These are phyloP conservation scores for Hippocampus comes DNA, from an alignment of 2,113 vertebrate species.

Conservation along the genomic window DNA sequence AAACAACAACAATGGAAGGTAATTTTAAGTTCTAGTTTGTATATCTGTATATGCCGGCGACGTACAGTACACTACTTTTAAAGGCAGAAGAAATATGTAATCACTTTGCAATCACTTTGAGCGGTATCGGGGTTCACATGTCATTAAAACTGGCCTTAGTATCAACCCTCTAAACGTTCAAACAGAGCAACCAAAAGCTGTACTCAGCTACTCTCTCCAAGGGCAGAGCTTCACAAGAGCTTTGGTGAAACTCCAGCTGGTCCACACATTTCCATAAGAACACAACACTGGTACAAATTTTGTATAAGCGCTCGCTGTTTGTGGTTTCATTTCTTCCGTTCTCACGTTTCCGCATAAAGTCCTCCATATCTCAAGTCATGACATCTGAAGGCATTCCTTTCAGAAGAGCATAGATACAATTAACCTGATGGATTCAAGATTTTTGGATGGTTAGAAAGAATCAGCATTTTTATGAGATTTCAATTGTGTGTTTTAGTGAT, in stretches of 20 bases:
- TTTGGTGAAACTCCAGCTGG: constrained; percentile 13
- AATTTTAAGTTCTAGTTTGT: too few relatives aligned
- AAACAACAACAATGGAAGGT: too few relatives aligned
- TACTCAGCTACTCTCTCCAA: constrained; percentile 28
- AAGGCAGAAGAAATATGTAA: too few relatives aligned
- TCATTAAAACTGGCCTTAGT: constrained; percentile 27
- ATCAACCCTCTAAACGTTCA: constrained; percentile 27
- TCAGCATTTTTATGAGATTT: neutral
- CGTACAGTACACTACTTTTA: too few relatives aligned
- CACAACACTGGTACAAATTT: constrained; percentile 5
- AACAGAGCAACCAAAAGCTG: constrained; percentile 25
- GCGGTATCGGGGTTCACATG: constrained; percentile 9
- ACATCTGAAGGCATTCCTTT: neutral
- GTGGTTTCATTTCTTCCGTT: constrained; percentile 6
- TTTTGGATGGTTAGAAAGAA: neutral
- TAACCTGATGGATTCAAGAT: neutral
- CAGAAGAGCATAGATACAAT: neutral
- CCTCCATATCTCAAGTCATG: neutral
- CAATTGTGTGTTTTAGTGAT: constrained; percentile 81
- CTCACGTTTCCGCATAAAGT: neutral
- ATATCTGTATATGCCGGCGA: too few relatives aligned
- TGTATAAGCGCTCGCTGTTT: neutral
- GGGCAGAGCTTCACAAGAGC: constrained; percentile 2
- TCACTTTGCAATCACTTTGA: constrained; percentile 12
- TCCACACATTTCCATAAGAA: constrained; percentile 22